A percentile compares a stretch with the other conserved stretches of the same genome.
phyloP scores from a whole-genome alignment of 2,888 invertebrate genomes.

The Drosophila nr. perissopoda region DNA sequence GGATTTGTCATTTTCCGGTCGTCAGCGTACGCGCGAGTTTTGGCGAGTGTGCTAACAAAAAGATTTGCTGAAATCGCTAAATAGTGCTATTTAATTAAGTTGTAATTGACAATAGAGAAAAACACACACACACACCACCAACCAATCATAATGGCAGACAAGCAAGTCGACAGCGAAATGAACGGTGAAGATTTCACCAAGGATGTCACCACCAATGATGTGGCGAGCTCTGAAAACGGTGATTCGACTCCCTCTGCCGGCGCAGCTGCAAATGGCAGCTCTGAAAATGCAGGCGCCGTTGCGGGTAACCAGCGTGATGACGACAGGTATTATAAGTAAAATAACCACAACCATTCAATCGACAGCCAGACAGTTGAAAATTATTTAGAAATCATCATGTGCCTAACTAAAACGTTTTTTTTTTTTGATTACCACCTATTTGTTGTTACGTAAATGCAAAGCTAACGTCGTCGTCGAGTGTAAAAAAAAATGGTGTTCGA shows the following conservation, averaged over 20 bases:
- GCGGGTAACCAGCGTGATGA: conserved; percentile 88
- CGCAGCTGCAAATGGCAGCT: conserved; percentile 78
- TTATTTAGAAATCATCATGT: conserved; percentile 57
- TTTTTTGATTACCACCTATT: conserved; percentile 61
- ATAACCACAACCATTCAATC: conserved; percentile 25
- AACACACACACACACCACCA: conserved; percentile 31
- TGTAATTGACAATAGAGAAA: conserved; percentile 57
- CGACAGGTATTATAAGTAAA: conserved; percentile 88
- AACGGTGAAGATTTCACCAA: conserved; percentile 93
- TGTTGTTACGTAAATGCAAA: conserved; percentile 78
- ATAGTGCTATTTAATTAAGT: conserved; percentile 63
- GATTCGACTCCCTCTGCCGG: conserved; percentile 86
- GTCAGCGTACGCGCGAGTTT: conserved; percentile 81
- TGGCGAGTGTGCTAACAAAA: conserved; percentile 71
- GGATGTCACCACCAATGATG: conserved; percentile 87
- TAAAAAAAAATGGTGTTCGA: conserved; percentile 57
- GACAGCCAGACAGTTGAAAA: conserved; percentile 24
- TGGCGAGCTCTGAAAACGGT: conserved; percentile 86
- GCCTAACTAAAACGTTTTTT: conserved; percentile 60
- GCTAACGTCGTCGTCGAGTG: conserved; percentile 72
- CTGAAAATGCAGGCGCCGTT: conserved; percentile 61
- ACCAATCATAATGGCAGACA: conserved; percentile 85
- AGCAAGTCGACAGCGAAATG: conserved; percentile 88
- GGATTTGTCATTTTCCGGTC: conserved; percentile 84
- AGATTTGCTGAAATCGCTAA: conserved; percentile 44